Evolutionary conservation across 2,797 vertebrate species (phyloP).

Genomic region (Hozukius guyotensis): DNA sequence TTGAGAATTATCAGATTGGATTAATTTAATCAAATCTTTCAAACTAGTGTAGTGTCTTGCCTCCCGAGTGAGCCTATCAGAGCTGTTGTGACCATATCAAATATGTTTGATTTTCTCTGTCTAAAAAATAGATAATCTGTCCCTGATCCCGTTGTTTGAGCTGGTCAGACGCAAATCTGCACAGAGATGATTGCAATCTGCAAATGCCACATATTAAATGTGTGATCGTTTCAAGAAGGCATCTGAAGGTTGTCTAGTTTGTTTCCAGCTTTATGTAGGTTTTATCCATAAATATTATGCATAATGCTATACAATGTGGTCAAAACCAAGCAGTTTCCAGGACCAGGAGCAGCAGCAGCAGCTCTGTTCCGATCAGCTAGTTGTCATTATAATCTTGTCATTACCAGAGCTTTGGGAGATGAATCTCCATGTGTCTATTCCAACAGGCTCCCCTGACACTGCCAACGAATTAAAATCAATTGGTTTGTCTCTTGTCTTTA

Average conservation of each 20-base stretch:
- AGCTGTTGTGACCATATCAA: neutral
- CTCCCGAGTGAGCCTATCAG: neutral
- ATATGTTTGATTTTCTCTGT: neutral
- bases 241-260: neutral
- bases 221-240: neutral
- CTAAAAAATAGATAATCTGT: neutral
- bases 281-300: neutral
- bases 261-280: neutral
- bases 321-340: neutral
- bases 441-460: conserved; percentile 63
- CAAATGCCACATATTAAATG: neutral
- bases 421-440: conserved; percentile 70
- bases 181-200: neutral
- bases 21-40: conserved; percentile 1
- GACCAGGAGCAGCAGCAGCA: conserved; percentile 5
- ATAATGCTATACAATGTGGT: neutral
- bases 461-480: conserved; percentile 82
- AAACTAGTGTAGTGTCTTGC: neutral
- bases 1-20: neutral
- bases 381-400: conserved; percentile 59
- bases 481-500: conserved; percentile 81
- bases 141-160: neutral
- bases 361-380: conserved; percentile 32
- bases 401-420: conserved; percentile 57
- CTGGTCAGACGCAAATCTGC: neutral